These are phyloP conservation scores for Steatornis caripensis DNA, from an alignment of 2,113 vertebrate genomes.

Conservation along the genomic window DNA sequence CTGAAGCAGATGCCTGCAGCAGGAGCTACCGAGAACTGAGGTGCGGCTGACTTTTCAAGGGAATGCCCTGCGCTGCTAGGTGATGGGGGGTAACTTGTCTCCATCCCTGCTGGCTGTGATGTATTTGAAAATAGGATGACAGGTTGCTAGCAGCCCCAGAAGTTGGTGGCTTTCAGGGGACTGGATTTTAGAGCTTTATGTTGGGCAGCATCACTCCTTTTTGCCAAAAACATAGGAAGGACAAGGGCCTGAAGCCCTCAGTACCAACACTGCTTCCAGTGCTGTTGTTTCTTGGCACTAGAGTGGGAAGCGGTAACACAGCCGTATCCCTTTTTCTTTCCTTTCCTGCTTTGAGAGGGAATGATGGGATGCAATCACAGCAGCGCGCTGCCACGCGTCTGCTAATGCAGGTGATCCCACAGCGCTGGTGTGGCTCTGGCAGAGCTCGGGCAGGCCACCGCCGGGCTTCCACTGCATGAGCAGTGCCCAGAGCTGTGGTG, in stretches of 20 bases:
- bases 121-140: background rate
- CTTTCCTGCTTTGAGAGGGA: too few relatives aligned
- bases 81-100: background rate
- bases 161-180: background rate
- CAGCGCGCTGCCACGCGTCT: too few relatives aligned
- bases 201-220: background rate
- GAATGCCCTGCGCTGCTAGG: background rate
- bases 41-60: background rate
- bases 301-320: too few relatives aligned
- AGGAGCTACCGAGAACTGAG: background rate
- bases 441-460: too few relatives aligned
- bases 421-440: background rate
- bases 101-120: background rate
- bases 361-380: too few relatives aligned
- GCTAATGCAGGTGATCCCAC: background rate
- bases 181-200: background rate
- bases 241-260: too few relatives aligned
- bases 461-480: background rate
- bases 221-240: too few relatives aligned
- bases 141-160: background rate
- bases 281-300: too few relatives aligned
- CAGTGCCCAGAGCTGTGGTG: background rate
- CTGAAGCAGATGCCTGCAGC: background rate
- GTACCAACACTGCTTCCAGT: too few relatives aligned
- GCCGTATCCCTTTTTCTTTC: too few relatives aligned